Percentiles rank a stretch among this genome's conserved stretches.
Conservation (phyloP, 2,888 invertebrate genomes). For the Philereme transversata region DNA sequence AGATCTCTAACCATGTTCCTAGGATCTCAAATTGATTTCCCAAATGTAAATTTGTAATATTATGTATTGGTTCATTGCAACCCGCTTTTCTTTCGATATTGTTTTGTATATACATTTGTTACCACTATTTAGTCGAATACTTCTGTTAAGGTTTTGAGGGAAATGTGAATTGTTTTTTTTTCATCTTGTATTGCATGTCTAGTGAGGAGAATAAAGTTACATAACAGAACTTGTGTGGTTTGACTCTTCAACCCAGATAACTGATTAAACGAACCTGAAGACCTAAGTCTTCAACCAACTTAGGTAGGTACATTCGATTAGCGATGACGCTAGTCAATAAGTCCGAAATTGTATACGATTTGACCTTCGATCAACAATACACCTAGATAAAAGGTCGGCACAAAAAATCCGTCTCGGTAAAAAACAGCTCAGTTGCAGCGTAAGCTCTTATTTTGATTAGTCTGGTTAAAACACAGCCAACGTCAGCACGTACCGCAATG, state of each 20-base stretch:
- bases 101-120: conserved; percentile 68
- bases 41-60: conserved; percentile 29
- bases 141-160: conserved; percentile 61
- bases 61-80: conserved; percentile 13
- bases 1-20: conserved; percentile 60
- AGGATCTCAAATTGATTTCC: conserved; percentile 52
- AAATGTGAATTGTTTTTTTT: conserved; percentile 64
- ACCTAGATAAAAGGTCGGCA: too few relatives aligned
- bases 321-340: too few relatives aligned
- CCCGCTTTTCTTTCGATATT: conserved; percentile 37
- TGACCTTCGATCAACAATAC: too few relatives aligned
- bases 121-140: conserved; percentile 65
- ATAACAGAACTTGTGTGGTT: conserved; percentile 42
- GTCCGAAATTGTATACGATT: too few relatives aligned
- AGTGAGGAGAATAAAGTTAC: conserved; percentile 80
- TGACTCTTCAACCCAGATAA: neutral
- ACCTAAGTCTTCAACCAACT: too few relatives aligned
- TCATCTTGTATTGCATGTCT: conserved; percentile 76
- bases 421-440: too few relatives aligned
- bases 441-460: too few relatives aligned
- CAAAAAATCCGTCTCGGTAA: too few relatives aligned
- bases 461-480: too few relatives aligned
- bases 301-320: too few relatives aligned
- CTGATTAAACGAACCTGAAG: too few relatives aligned
- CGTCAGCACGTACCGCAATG: too few relatives aligned